Base-by-base conservation (phyloP, 2,797 vertebrate genomes). In the Mallotus villosus region DNA sequence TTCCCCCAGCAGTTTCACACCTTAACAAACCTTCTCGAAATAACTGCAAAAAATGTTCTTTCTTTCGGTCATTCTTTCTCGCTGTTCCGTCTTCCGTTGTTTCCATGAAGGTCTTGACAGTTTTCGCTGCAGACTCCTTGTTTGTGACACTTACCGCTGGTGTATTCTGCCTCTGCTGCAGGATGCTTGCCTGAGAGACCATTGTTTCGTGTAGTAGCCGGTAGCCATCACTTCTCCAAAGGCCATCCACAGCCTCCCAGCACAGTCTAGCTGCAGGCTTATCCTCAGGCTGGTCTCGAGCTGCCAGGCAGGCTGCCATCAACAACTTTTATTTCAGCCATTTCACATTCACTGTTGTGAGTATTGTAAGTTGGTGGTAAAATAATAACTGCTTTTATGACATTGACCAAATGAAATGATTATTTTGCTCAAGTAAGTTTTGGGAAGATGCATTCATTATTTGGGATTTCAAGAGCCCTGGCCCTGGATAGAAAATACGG, bases 201-300 rank as follows among this genome's bases (percentile, higher is more conserved):
- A 79, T 81, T 49, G 66, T 79, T 82, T 88, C 86, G 87, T 89
- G 11, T 58, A 22, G 55, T 58, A 49, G 82, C 82, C 41, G 14
- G 41, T 86, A 85, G 86, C 81, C 81, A 82, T 82, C 81, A 85
- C 88, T 81, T 86, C 86, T 84, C 85, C 84, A 71, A 79, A 78
- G 82, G 86, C 85, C 84, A 78, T 86, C 87, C 81, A 74, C 24
- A 11, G 14, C 65, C 51, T 32, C 58, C 58, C 57, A 14, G 84
- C 86, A 84, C 75, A 83, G 82, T 85, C 71, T 84, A 79, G 88
- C 89, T 90, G 81, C 83, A 79, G 88, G 90, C 90, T 91, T 88
- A 90, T 90, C 88, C 88, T 77, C 78, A 69, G 84, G 88, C 84
- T 78, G 89, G 87, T 85, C 73, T 83, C 78, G 84, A 80, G 80